Base-by-base conservation (phyloP, 2,113 vertebrate species). In the Bujurquina vittata region DNA sequence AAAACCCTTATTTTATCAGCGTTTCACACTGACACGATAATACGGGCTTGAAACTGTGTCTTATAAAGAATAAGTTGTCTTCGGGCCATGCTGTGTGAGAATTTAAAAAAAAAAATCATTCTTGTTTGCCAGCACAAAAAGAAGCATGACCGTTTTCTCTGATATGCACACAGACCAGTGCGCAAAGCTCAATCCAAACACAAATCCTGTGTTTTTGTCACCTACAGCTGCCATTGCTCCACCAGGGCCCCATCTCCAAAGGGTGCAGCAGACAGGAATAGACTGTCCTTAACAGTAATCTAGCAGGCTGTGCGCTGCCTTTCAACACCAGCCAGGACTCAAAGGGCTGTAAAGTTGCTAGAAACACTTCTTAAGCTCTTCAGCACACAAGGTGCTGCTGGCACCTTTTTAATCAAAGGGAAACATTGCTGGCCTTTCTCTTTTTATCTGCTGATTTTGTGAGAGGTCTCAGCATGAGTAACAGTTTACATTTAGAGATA, bases 251-350 rank as follows among this genome's bases (percentile, higher is more conserved):
- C 23, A 7, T 81, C 90, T 79, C 85, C n/a, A 33, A 46, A 77
- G 80, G 86, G 85, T 76, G 60, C 31, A 55, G 46, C 1, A 23
- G 88, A 89, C 92, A 89, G 89, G 79, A 94, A 94, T 93, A 94
- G 92, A 88, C 75, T 87, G 81, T 81, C 89, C 88, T 91, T 90
- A 90, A 90, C 75, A 75, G 86, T 76, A 78, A 89, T 79, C 80
- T 60, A 75, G 78, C 83, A 74, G 88, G 80, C 86, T 81, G 63
- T 20, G 63, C 62, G 76, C 74, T 79, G 72, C 84, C 79, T 91
- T 87, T 90, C 84, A 85, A 83, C 83, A 75, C 80, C 46, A 72
- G 84, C 63, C 73, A 22, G n/a, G 35, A 58, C 55, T 75, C 69
- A n/a, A 73, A 77, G 75, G 82, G 85, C 84, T 88, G 88, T 86